Percentiles rank a stretch among this genome's conserved stretches.
phyloP scores from a whole-genome alignment of 2,113 vertebrate species.

The Pandion haliaetus region DNA sequence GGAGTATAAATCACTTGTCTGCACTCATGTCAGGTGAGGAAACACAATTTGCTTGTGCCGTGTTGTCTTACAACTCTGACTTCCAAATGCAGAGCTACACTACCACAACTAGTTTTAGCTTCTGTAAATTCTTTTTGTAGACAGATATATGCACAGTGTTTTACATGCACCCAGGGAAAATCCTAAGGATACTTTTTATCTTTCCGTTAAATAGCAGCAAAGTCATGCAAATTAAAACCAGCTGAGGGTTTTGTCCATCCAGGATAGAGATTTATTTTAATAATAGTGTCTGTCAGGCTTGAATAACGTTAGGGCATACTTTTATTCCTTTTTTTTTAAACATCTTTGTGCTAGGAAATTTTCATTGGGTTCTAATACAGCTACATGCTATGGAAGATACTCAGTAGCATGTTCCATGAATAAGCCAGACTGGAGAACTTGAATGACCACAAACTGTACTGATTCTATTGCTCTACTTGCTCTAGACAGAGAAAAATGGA shows the following conservation, averaged over 20 bases:
- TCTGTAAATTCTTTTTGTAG: not conserved
- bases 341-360: not conserved
- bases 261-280: conserved; percentile 6
- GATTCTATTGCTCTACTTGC: not conserved
- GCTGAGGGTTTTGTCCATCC: not conserved
- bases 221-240: not conserved
- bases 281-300: not conserved
- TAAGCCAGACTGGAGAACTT: not conserved
- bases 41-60: not conserved
- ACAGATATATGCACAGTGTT: not conserved
- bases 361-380: not conserved
- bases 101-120: not conserved
- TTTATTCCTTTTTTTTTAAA: not conserved
- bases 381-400: not conserved
- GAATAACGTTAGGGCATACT: not conserved
- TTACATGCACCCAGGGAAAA: not conserved
- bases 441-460: not conserved
- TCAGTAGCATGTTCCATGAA: not conserved
- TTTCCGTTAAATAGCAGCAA: not conserved
- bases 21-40: not conserved
- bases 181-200: not conserved
- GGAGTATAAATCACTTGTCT: not conserved
- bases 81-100: not conserved
- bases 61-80: not conserved
- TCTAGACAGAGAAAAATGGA: not conserved